Conservation (phyloP, 1,140 invertebrate genomes). For the Calosoma granatense region DNA sequence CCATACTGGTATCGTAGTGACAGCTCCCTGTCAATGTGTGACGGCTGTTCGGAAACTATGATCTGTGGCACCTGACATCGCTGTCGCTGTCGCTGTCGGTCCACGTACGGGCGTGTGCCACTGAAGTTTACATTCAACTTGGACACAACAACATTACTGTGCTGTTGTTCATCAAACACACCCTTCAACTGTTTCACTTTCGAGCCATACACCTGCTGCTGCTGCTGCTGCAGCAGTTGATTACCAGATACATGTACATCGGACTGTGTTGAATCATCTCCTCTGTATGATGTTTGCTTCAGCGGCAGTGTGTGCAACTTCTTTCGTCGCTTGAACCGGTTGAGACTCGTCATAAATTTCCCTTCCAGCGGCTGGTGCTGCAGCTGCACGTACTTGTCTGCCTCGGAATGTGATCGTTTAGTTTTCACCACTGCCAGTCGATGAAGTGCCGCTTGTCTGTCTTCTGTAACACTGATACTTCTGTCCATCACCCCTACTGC, state of each 20-base stretch:
- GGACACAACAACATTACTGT: neutral
- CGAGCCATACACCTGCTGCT: neutral
- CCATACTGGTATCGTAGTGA: no score
- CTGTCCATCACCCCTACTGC: no score
- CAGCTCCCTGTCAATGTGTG: no score
- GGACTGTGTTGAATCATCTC: no score
- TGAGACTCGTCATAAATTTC: neutral
- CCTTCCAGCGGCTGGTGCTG: neutral
- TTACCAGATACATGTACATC: no score
- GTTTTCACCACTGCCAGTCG: neutral
- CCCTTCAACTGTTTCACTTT: neutral
- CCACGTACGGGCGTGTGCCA: neutral
- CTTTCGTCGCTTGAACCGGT: neutral
- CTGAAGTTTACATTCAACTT: neutral
- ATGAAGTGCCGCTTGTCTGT: neutral
- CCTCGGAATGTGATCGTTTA: neutral
- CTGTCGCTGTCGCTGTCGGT: neutral
- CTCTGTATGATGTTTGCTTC: no score
- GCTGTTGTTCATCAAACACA: neutral
- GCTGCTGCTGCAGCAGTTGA: no score
- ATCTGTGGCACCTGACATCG: no score
- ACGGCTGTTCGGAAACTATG: no score
- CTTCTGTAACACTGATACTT: neutral
- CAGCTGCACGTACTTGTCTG: neutral
- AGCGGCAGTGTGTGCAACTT: no score